Base-by-base conservation (phyloP, 1,140 invertebrate genomes). In the Branchinecta lindahli region DNA sequence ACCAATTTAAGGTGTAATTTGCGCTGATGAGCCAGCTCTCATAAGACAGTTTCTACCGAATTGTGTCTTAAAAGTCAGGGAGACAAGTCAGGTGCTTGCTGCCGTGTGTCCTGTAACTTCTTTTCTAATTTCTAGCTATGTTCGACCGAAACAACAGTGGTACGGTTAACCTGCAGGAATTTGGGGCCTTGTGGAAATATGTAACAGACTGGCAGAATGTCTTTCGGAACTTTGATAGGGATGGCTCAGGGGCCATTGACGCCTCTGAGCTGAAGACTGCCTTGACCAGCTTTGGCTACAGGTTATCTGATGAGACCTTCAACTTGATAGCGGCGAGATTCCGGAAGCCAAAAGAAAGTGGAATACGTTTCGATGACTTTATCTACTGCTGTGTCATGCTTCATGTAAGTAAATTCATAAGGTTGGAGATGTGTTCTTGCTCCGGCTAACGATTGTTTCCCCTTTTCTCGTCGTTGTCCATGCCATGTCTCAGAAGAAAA, bases 341-440 rank as follows among this genome's bases (percentile, higher is more conserved):
- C 83, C 95, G 98, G 79, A 82, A 95, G 73, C 87, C 87, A 76
- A 93, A 92, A n/a, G 82, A 84, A 74, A 91, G 91, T 46, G 89
- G 86, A 0, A 91, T 98, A 74, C 85, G 93, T 45, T 98, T 99
- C 84, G 96, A 99, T 84, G 96, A 98, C 81, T 99, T 98, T 76
- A 98, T 99, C 75, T 94, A 98, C 78, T 94, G 91, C 76, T 95
- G 92, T 78, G 85, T 97, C 71, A 86, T 92, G 10, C 80, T 98
- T 73, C 89, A 96, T 84, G 92, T 96, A 83, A 91, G 88, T 86
- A 77, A 18, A 33, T 33, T 33, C 33, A 33, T 33, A 33, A 33
- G 33, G 1, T 33, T 33, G 33, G 33, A 33, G 2, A 33, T 33
- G 33, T 33, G 33, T 33, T 33, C 33, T 33, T 33, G 33, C 5